Evolutionary conservation across 1,140 invertebrate genomes (phyloP).

Genomic region (Ditylenchus dipsaci): DNA sequence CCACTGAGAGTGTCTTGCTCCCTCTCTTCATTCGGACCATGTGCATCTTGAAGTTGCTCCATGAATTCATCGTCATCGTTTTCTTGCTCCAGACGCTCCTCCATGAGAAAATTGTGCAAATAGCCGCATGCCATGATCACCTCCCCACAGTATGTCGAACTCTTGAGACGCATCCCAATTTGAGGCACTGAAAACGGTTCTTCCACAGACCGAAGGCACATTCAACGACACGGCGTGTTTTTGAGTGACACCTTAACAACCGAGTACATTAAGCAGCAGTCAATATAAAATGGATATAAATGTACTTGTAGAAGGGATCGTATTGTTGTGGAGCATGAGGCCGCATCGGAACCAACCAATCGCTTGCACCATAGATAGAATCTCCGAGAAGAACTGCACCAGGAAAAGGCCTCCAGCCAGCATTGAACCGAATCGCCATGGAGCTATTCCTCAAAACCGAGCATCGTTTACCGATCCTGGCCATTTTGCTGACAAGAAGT

Average conservation of each 20-base stretch:
- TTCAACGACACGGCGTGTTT: not conserved
- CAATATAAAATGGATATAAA: too few species aligned
- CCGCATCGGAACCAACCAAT: not conserved
- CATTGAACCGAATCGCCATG: not conserved
- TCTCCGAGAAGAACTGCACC: not conserved
- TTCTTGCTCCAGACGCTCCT: not conserved
- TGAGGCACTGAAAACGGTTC: not conserved
- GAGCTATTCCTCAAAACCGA: not conserved
- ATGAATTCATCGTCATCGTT: not conserved
- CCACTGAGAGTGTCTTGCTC: too few species aligned
- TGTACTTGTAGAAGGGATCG: not conserved
- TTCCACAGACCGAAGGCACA: not conserved
- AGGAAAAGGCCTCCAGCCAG: constrained; percentile 10
- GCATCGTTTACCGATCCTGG: not conserved
- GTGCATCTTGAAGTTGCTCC: too few species aligned
- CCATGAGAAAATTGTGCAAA: not conserved
- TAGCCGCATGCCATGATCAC: not conserved
- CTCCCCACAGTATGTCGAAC: not conserved
- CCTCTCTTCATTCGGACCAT: too few species aligned
- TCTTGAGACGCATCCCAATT: not conserved
- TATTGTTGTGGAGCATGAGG: not conserved
- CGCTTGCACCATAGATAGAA: constrained; percentile 1
- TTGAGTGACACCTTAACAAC: not conserved
- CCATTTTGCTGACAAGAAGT: not conserved
- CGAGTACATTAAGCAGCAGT: not conserved